Evolutionary conservation across 2,888 invertebrate species (phyloP), one percentile per base, ranked within the genome.

Genomic region (Limnephilus auricula): DNA sequence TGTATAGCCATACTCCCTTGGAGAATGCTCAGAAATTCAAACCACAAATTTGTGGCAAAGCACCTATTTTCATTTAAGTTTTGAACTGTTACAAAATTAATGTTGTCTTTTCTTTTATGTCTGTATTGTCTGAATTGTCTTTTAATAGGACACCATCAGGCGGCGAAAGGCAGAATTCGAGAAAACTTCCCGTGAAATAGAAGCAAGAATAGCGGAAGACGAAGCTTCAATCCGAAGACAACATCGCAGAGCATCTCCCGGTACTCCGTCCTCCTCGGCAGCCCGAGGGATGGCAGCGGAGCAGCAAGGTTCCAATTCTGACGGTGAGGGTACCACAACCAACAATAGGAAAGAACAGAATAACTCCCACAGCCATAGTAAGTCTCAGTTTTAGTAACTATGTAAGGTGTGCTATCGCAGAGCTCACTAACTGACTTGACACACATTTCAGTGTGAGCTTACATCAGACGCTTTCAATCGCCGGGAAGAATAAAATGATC

Each of bases 161-260:
- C 96, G 96, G 92, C 96, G 97, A 93, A 96, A 97, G 93, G 95
- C 95, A 90, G 97, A 97, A 89, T 98, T 98, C 95, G 96, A 97
- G 94, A 97, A 97, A 93, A 97, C 97, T n/a, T 97, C 98, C 94
- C 96, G 97, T 89, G 98, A 98, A 94, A 98, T 98, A 93, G 98
- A 98, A 94, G 97, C 97, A 84, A 90, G 91, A 30, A 95, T 94
- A 95, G 92, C 94, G 94, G 65, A 94, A 94, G 94, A 93, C n/a
- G 92, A 92, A 80, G 91, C 89, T 32, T 89, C 94, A 95, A 34
- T 93, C 94, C 88, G 34, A 40, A 65, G 89, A 84, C 82, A 89
- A 79, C 82, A 89, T 10, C 79, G 78, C 30, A 37, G 65, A 25
- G 79, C 82, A 93, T 94, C 93, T 79, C 91, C 95, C 95, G 10